phyloP scores from a whole-genome alignment of 2,113 vertebrate species.

The Nycticorax nycticorax region DNA sequence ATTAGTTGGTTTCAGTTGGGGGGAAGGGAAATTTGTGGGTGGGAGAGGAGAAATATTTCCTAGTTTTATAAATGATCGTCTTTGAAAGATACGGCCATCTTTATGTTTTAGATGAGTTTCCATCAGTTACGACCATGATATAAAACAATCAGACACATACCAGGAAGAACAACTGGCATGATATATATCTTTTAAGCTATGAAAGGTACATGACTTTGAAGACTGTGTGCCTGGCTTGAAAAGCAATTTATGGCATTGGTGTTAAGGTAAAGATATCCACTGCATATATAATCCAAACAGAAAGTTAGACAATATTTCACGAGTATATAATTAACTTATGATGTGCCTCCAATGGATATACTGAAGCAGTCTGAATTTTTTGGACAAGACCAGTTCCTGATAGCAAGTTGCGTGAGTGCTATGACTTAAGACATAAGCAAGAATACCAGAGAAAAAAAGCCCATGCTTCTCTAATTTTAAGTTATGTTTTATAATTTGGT shows the following conservation, averaged over 20 bases:
- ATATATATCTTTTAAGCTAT: neutral
- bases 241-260: neutral
- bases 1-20: neutral
- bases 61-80: neutral
- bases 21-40: neutral
- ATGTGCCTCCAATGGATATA: neutral
- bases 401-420: neutral
- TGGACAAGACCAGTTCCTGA: neutral
- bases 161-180: neutral
- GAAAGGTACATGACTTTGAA: neutral
- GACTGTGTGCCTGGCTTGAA: neutral
- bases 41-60: neutral
- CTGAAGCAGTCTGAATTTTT: neutral
- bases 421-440: neutral
- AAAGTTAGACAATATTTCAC: neutral
- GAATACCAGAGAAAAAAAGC: neutral
- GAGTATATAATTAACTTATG: neutral
- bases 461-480: neutral
- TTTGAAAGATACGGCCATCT: neutral
- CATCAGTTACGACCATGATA: neutral
- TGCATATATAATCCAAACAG: neutral
- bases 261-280: neutral
- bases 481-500: neutral
- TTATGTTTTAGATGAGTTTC: neutral
- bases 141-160: neutral